Base-by-base conservation (phyloP, 2,888 invertebrate genomes). In the Synanthedon vespiformis region DNA sequence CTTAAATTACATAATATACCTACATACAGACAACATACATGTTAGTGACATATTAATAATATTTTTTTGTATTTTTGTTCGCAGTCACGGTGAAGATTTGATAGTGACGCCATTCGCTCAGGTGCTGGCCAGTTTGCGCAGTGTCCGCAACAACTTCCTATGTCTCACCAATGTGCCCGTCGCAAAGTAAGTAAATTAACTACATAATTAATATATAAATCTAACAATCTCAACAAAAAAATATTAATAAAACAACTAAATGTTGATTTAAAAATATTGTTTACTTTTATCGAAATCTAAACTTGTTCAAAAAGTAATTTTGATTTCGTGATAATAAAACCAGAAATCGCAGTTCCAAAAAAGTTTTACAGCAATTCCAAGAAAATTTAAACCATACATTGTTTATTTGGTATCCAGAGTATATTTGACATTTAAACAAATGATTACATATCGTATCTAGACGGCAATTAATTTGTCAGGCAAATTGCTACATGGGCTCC, bases 51-150 rank as follows among this genome's bases (percentile, higher is more conserved):
- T 49, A 51, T 52, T 57, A 53, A 61, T 54, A 53, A 48, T 22
- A 52, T 58, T 55, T 41, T 55, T 41, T 55, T 44, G 13, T 16
- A 10, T 55, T 66, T 69, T 85, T 83, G 79, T 80, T 60, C 70
- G 65, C 88, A 88, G 97, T 89, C 98, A 99, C 91, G 98, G 98
- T 77, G 99, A 99, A 90, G 99, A 99, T 89, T 92, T 99, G 89
- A 99, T 99, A 80, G 99, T 99, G 81, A 99, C 99, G 70, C 99
- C 99, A 71, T 99, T 99, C 90, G 99, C 99, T 86, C 99, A 99
- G 91, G 96, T 99, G 86, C 92, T 99, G 89, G 98, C 99, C 84
- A 98, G 98, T 88, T 91, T 99, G 80, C 94, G 98, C 78, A 98
- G 97, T 88, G 98, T 99, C 71, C 94, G 99, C 81, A 97, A 95